Percentiles rank a stretch among this genome's conserved stretches.
These are phyloP conservation scores for Hemitrygon akajei DNA, from an alignment of 2,797 vertebrate species.

Conservation along the genomic window DNA sequence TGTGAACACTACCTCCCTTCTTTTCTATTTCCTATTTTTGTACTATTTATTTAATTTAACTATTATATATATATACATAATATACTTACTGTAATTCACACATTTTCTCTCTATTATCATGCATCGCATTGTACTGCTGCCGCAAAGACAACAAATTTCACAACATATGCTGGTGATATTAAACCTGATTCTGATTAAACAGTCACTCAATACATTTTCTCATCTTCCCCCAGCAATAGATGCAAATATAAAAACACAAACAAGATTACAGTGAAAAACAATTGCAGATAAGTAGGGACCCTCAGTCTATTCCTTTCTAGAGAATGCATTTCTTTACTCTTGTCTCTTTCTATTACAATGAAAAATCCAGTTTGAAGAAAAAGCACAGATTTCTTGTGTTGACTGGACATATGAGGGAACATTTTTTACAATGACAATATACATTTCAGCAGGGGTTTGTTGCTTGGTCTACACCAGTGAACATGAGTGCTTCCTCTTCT, in stretches of 20 bases:
- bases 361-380: neutral
- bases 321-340: neutral
- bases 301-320: neutral
- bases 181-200: neutral
- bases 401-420: neutral
- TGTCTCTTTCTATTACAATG: neutral
- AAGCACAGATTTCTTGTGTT: neutral
- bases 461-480: neutral
- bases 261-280: neutral
- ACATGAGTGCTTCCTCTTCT: neutral
- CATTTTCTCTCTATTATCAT: no score
- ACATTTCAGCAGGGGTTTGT: neutral
- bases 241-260: neutral
- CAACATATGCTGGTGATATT: no score
- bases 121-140: no score
- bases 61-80: no score
- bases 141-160: no score
- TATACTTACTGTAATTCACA: no score
- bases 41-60: no score
- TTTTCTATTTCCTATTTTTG: no score
- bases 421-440: neutral
- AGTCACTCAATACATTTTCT: neutral
- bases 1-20: no score
- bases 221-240: neutral
- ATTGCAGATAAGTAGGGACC: neutral